Base-by-base conservation (phyloP, 2,888 invertebrate species). In the Drosophila nr. fundita region DNA sequence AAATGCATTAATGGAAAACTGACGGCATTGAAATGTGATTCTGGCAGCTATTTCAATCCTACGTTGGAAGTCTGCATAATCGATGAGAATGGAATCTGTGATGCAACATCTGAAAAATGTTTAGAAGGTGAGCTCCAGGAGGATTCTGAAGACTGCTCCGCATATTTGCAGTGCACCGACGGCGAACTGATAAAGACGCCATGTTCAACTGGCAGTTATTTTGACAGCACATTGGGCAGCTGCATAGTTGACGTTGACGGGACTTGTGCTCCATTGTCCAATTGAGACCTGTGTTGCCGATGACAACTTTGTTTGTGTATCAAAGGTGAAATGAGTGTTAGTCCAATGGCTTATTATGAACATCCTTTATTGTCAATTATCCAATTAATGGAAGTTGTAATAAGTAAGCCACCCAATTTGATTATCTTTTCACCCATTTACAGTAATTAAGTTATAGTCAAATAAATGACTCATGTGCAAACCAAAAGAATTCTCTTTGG, bases 121-220 rank as follows among this genome's bases (percentile, higher is more conserved):
- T 7, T 29, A 29, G 6, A 29, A 29, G 29, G 29, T 29, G 29
- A 29, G 7, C 29, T 29, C 7, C 29, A 29, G 7, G 7, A 32
- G 32, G 32, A 10, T 32, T 32, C 32, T 10, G 32, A 32, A 32
- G 32, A 32, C 10, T 32, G 32, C 32, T 32, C 32, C 4, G 10
- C 32, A 32, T 32, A 32, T 32, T 32, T 32, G 32, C 32, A 32
- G 32, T 32, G 32, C 32, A 32, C 4, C 5, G 48, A 79, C 24
- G 80, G 80, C 1, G 45, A 65, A 29, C 13, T 60, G 45, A 18
- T 57, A 1, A 68, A 42, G 4, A n/a, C 10, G 2, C n/a, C 57
- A 10, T 78, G 78, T n/a, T 32, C 67, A 0, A 42, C 55, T 24
- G 76, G 76, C 27, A 70, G 50, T n/a, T 78, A 72, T 45, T 78